Percentiles rank a stretch among this genome's conserved stretches.
These are phyloP conservation scores for Hiodon alosoides DNA, from an alignment of 2,113 vertebrate genomes.

Conservation along the genomic window DNA sequence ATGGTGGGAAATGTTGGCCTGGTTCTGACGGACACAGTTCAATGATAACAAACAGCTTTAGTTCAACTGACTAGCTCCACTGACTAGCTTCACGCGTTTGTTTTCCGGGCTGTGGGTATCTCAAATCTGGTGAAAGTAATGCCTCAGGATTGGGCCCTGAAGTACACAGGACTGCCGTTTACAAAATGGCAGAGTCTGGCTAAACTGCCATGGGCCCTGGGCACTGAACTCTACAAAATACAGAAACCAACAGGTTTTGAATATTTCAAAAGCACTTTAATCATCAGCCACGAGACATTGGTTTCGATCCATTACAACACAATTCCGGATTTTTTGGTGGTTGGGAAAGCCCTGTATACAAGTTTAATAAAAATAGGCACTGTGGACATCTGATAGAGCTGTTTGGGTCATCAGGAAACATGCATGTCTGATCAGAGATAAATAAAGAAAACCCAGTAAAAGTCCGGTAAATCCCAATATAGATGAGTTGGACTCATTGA, in stretches of 20 bases:
- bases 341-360: slow-evolving; percentile 48
- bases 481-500: neutral
- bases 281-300: slow-evolving; percentile 53
- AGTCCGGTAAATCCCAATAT: neutral
- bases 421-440: no score
- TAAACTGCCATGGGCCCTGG: neutral
- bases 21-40: neutral
- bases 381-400: neutral
- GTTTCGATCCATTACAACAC: slow-evolving; percentile 52
- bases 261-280: slow-evolving; percentile 56
- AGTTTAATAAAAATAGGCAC: slow-evolving; percentile 27
- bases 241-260: slow-evolving; percentile 48
- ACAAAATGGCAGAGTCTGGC: neutral
- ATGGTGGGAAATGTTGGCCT: no score
- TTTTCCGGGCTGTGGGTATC: no score
- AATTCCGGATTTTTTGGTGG: slow-evolving; percentile 42
- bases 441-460: neutral
- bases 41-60: neutral
- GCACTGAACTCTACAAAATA: slow-evolving; percentile 32
- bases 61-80: no score
- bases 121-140: no score
- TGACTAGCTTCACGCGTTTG: no score
- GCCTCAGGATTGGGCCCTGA: neutral
- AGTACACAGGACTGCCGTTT: neutral
- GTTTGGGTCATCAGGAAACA: neutral